Conservation (phyloP, 2,888 invertebrate genomes). For the Melitaea athalia region DNA sequence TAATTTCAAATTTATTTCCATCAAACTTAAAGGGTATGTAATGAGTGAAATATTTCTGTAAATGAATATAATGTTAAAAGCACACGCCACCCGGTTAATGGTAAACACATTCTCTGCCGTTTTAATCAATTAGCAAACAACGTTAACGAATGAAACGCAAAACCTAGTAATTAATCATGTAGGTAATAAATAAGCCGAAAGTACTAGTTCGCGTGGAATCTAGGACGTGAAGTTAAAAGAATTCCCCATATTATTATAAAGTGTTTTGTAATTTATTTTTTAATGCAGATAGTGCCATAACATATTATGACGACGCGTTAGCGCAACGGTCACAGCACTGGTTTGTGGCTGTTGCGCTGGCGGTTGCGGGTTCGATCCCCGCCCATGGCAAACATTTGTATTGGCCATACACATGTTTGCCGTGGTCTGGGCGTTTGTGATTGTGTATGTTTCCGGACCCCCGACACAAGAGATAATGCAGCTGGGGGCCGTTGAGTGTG, state of each 20-base stretch:
- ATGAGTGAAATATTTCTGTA: constrained; percentile 34
- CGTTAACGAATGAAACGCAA: constrained; percentile 10
- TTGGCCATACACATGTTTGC: too few relatives aligned
- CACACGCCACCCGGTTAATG: constrained; percentile 34
- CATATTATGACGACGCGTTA: too few relatives aligned
- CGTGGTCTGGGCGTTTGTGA: too few relatives aligned
- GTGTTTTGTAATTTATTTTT: background rate
- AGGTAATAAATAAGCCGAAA: constrained; percentile 6
- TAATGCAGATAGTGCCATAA: too few relatives aligned
- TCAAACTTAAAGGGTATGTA: constrained; percentile 38
- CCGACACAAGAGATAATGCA: too few relatives aligned
- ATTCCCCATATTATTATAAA: background rate
- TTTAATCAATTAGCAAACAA: constrained; percentile 31
- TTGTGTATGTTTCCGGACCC: too few relatives aligned
- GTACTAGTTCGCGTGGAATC: constrained; percentile 7
- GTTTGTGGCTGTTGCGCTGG: too few relatives aligned
- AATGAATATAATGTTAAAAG: constrained; percentile 32
- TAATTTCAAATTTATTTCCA: constrained; percentile 38
- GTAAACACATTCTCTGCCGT: constrained; percentile 34
- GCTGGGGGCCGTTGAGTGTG: too few relatives aligned
- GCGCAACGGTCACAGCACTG: too few relatives aligned
- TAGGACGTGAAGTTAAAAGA: background rate
- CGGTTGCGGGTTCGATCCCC: too few relatives aligned
- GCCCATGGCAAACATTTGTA: too few relatives aligned
- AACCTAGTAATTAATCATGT: constrained; percentile 13